These are phyloP conservation scores for Rhogogaster chlorosoma DNA, from an alignment of 2,888 invertebrate species.

Conservation along the genomic window DNA sequence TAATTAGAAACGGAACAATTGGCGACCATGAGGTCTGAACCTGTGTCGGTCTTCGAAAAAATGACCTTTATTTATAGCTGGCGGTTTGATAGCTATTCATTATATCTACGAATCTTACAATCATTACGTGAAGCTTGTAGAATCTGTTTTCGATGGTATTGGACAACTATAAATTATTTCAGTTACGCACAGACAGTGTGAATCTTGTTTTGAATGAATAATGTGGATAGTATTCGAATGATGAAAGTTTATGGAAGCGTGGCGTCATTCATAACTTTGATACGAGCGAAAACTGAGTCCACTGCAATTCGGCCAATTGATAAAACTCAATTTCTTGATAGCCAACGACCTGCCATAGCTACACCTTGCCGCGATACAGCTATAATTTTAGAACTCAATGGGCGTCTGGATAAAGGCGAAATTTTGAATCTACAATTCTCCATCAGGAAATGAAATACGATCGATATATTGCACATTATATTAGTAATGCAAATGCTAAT, in stretches of 20 bases:
- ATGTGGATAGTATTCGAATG: not conserved
- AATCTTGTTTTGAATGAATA: conserved; percentile 8
- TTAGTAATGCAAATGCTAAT: not conserved
- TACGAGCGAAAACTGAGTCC: not conserved
- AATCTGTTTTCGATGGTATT: not conserved
- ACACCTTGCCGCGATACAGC: not conserved
- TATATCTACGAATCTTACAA: too few species aligned
- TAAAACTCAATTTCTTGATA: not conserved
- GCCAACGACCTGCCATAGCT: not conserved
- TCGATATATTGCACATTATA: not conserved
- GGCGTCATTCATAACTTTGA: conserved; percentile 1
- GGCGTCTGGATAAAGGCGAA: not conserved
- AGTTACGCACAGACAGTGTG: not conserved
- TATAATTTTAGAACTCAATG: not conserved
- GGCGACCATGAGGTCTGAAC: not conserved
- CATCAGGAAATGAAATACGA: not conserved
- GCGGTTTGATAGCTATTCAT: not conserved
- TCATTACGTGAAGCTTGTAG: not conserved
- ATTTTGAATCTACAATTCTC: not conserved
- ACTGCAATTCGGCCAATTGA: not conserved
- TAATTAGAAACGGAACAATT: not conserved
- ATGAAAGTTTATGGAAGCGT: not conserved
- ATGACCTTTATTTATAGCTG: too few species aligned
- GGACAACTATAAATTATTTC: not conserved
- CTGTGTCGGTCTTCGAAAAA: not conserved